These are phyloP conservation scores for Acrobasis suavella DNA, from an alignment of 2,888 invertebrate species.

Conservation along the genomic window DNA sequence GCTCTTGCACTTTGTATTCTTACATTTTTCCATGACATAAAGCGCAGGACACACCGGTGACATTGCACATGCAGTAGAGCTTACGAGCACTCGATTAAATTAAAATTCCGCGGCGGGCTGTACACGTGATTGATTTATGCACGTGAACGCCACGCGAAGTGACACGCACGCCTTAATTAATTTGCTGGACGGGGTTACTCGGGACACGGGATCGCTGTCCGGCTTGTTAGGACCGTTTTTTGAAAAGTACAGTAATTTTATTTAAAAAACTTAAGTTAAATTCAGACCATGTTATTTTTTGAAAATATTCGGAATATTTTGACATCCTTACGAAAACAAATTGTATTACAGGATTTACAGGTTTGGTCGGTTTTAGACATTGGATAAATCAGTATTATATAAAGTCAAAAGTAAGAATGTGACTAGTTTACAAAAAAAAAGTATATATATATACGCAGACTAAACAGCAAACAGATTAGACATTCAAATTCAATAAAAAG, in stretches of 20 bases:
- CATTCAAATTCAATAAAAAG: too few relatives aligned
- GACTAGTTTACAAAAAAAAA: too few relatives aligned
- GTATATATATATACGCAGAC: too few relatives aligned
- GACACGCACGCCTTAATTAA: conserved; percentile 29
- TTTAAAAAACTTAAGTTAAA: too few relatives aligned
- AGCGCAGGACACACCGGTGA: conserved; percentile 5
- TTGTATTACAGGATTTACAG: too few relatives aligned
- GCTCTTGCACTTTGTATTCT: background rate
- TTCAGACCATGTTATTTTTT: too few relatives aligned
- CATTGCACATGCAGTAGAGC: conserved; percentile 18
- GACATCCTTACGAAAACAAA: too few relatives aligned
- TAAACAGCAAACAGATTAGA: too few relatives aligned
- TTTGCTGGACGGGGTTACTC: conserved; percentile 15
- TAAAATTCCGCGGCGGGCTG: conserved; percentile 27
- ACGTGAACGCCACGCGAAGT: conserved; percentile 26
- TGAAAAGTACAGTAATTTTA: background rate
- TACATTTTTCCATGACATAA: background rate
- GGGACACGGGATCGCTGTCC: background rate
- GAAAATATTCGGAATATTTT: too few relatives aligned
- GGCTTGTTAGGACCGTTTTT: background rate
- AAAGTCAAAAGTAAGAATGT: too few relatives aligned
- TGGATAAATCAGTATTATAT: too few relatives aligned
- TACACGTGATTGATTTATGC: conserved; percentile 30
- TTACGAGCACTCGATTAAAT: conserved; percentile 35
- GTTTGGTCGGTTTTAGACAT: too few relatives aligned